These are phyloP conservation scores for Ricordea florida DNA, from an alignment of 92 coral and sea anemone genomes.

Conservation along the genomic window DNA sequence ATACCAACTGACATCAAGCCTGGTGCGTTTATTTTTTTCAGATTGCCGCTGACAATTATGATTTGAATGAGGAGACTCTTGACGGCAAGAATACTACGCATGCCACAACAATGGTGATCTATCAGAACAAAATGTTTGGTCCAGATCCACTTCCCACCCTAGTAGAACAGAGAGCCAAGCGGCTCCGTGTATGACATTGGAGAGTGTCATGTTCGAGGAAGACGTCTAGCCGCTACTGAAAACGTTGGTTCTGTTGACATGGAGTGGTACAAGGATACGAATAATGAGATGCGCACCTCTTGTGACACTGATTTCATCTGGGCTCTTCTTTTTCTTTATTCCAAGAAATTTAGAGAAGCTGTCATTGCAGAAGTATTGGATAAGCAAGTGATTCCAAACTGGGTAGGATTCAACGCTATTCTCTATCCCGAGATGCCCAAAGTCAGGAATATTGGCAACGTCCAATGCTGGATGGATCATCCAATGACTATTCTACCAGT, in stretches of 20 bases:
- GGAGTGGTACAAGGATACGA: no score
- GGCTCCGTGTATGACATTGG: neutral
- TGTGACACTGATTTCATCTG: no score
- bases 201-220: constrained; percentile 9
- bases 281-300: neutral
- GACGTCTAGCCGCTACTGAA: constrained; percentile 2
- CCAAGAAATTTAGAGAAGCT: neutral
- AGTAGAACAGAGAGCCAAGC: constrained; percentile 5
- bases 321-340: no score
- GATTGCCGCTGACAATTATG: no score
- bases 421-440: neutral
- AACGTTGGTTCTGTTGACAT: no score
- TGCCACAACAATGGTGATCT: no score
- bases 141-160: constrained; percentile 7
- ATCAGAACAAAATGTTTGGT: constrained; percentile 9
- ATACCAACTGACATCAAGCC: no score
- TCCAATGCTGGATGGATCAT: constrained; percentile 17
- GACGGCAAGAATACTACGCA: no score
- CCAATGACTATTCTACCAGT: no score
- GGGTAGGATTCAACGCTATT: neutral
- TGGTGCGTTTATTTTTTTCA: no score
- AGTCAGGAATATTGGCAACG: neutral
- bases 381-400: no score
- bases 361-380: neutral
- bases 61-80: no score